Evolutionary conservation across 2,888 invertebrate species (phyloP).

Genomic region (Silvanus unidentatus): DNA sequence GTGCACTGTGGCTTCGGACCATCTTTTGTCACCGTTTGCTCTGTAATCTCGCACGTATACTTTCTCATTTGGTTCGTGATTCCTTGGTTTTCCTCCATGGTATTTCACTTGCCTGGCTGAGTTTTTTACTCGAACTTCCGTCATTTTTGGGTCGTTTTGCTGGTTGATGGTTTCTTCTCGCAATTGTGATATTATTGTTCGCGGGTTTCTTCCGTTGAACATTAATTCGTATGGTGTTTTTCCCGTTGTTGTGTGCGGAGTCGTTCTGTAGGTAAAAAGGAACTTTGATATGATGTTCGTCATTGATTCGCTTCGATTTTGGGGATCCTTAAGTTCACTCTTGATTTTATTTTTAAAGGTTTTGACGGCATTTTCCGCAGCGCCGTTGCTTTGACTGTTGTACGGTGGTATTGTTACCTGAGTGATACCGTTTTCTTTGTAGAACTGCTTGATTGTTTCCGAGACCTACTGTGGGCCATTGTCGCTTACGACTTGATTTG

Average conservation of each 20-base stretch:
- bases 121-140: neutral
- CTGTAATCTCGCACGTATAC: too few relatives aligned
- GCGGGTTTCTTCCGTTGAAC: slow-evolving; percentile 6
- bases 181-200: slow-evolving; percentile 6
- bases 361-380: slow-evolving; percentile 11
- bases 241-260: slow-evolving; percentile 5
- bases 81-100: neutral
- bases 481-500: slow-evolving; percentile 4
- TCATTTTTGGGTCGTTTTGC: too few relatives aligned
- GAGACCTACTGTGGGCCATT: slow-evolving; percentile 8
- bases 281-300: slow-evolving; percentile 4
- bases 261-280: slow-evolving; percentile 7
- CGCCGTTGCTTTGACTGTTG: slow-evolving; percentile 10
- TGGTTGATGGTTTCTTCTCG: neutral
- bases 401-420: slow-evolving; percentile 12
- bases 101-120: neutral
- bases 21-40: too few relatives aligned
- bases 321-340: neutral
- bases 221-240: slow-evolving; percentile 7
- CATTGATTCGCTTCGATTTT: slow-evolving; percentile 1
- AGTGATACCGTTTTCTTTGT: slow-evolving; percentile 11
- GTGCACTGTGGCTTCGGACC: too few relatives aligned
- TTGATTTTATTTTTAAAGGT: slow-evolving; percentile 7
- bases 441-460: slow-evolving; percentile 7
- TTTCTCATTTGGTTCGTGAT: neutral